Conservation (phyloP, 2,113 vertebrate genomes). For the Erpornis zantholeuca region DNA sequence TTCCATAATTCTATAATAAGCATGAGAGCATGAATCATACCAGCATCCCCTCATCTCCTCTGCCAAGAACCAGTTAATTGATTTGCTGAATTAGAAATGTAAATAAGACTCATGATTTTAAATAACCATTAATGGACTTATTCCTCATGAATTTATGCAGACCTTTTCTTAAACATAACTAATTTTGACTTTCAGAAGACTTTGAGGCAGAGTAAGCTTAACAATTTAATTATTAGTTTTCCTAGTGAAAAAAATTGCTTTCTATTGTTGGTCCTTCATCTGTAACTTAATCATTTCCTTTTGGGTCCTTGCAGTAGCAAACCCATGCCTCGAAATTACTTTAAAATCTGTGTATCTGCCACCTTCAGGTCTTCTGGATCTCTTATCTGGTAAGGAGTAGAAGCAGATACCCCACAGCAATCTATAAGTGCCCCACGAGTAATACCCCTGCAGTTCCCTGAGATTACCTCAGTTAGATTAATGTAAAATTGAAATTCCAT, state of each 20-base stretch:
- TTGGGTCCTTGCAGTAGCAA: neutral
- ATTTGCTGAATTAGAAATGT: slow-evolving; percentile 1
- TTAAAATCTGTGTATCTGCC: neutral
- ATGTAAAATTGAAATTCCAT: neutral
- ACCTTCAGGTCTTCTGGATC: neutral
- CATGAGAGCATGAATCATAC: neutral
- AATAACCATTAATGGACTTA: neutral
- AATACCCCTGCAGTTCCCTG: neutral
- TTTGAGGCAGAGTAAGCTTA: neutral
- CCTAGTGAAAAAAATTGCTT: neutral
- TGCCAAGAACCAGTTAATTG: neutral
- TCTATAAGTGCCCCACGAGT: neutral
- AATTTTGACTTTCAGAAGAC: slow-evolving; percentile 7
- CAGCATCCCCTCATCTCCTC: neutral
- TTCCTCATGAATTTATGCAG: neutral
- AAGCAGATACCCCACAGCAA: neutral
- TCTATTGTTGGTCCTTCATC: neutral
- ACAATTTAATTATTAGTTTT: neutral
- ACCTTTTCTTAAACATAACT: neutral
- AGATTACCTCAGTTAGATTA: neutral
- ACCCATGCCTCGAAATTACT: neutral
- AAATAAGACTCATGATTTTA: neutral
- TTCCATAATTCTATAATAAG: neutral
- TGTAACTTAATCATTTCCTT: neutral
- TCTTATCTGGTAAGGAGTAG: neutral